phyloP scores from a whole-genome alignment of 53 echinoderm and acorn worm species.

The Mesocentrotus franciscanus region DNA sequence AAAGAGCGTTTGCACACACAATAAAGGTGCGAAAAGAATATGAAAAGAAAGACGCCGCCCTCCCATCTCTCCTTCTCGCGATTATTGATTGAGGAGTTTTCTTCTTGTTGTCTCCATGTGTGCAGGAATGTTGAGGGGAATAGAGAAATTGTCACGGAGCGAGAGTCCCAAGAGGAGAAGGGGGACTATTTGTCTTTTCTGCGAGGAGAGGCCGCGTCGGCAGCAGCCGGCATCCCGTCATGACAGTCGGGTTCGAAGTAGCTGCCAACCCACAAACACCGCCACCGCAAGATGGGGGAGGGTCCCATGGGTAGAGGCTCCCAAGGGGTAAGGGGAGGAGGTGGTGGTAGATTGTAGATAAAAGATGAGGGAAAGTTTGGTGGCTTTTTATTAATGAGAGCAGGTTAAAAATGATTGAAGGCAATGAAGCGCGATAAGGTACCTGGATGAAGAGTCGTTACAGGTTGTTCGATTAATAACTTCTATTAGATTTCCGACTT shows the following conservation, averaged over 20 bases:
- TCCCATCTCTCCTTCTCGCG: not conserved
- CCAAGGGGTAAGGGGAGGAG: not conserved
- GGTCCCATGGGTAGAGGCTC: not conserved
- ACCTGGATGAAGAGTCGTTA: not conserved
- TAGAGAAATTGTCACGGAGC: slow-evolving; percentile 58
- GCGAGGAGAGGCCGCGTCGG: not conserved
- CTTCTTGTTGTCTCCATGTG: slow-evolving; percentile 24
- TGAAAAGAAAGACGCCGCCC: slow-evolving; percentile 45
- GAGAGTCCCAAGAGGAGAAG: not conserved
- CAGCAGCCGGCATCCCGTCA: not conserved
- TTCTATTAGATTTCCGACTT: too few relatives aligned
- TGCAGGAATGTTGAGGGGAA: slow-evolving; percentile 4
- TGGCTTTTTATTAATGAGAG: not conserved
- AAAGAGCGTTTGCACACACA: slow-evolving; percentile 54
- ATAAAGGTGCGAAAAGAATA: slow-evolving; percentile 11
- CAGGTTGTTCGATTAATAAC: not conserved
- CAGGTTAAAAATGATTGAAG: not conserved
- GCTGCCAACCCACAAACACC: not conserved
- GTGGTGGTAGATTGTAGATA: not conserved
- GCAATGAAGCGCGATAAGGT: not conserved
- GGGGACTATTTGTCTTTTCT: slow-evolving; percentile 48
- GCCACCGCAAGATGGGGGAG: not conserved
- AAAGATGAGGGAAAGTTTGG: not conserved
- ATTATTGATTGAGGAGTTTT: slow-evolving; percentile 47
- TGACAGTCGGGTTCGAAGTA: not conserved